Percentiles rank a stretch among this genome's conserved stretches.
These are phyloP conservation scores for Myathropa florea DNA, from an alignment of 2,888 invertebrate species.

Conservation along the genomic window DNA sequence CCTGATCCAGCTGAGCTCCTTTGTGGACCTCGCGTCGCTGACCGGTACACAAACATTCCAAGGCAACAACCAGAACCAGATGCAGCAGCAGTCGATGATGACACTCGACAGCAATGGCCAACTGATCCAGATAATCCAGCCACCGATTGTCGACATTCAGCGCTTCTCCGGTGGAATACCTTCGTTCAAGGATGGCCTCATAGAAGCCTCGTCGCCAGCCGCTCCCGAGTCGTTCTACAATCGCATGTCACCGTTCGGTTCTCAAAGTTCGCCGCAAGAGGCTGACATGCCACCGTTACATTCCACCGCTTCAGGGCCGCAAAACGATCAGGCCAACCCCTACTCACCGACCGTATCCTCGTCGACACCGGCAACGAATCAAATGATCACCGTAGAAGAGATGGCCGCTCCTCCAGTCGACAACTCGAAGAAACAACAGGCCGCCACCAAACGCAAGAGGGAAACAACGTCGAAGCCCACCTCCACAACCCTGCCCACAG, in stretches of 20 bases:
- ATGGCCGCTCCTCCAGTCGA: constrained; percentile 35
- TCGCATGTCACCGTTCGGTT: constrained; percentile 74
- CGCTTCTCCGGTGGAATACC: constrained; percentile 73
- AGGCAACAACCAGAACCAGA: background rate
- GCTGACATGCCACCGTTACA: constrained; percentile 78
- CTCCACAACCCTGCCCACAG: constrained; percentile 75
- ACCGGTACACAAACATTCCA: background rate
- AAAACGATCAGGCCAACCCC: constrained; percentile 71
- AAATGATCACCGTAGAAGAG: constrained; percentile 78
- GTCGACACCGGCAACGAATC: constrained; percentile 75
- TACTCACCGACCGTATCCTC: constrained; percentile 78
- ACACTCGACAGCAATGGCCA: constrained; percentile 78
- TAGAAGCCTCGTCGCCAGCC: constrained; percentile 71
- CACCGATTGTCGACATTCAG: constrained; percentile 82
- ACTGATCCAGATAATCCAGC: constrained; percentile 81
- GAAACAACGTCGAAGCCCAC: constrained; percentile 72
- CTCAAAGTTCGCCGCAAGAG: constrained; percentile 77
- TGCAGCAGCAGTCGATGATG: constrained; percentile 75
- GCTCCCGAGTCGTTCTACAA: constrained; percentile 75
- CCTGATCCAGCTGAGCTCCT: constrained; percentile 27
- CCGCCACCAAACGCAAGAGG: constrained; percentile 73
- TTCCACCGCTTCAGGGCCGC: constrained; percentile 72
- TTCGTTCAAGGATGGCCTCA: constrained; percentile 70
- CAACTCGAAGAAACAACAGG: constrained; percentile 34
- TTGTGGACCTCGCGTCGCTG: constrained; percentile 37